Base-by-base conservation (phyloP, 2,113 vertebrate genomes). In the Zootoca vivipara region DNA sequence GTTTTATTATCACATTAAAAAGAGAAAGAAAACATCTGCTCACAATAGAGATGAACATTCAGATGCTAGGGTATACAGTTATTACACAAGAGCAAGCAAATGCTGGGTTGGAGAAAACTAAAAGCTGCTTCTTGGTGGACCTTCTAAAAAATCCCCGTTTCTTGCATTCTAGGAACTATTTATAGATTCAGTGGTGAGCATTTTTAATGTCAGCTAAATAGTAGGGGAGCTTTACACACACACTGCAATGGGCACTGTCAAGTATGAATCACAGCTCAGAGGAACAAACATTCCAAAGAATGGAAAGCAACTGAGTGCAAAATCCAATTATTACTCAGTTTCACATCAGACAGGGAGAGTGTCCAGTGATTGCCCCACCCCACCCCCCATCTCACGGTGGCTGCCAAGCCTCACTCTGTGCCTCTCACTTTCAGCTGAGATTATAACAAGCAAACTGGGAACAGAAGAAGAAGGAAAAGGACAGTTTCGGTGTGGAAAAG, bases 141-240 rank as follows among this genome's bases (percentile, higher is more conserved):
- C 42, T 89, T 89, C 87, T 85, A 42, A 89, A 52, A 92, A 93
- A 70, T 62, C 89, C 83, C 85, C 83, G 91, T 91, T 93, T 87
- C 64, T 56, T 91, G 87, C 93, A 70, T 87, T 86, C 89, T 74
- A 93, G 86, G 83, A 93, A 67, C 91, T 95, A 94, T 94, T 95
- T 96, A 91, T 94, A 95, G 42, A 94, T 78, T 42, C 72, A n/a
- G 86, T 58, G 89, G 82, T 86, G 92, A 92, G 83, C 95, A 94
- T 94, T 93, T 94, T 95, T 95, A 79, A 92, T 93, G 93, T 94
- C 93, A 93, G 94, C 94, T 95, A 94, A 95, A 93, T 90, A 93
- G 91, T 87, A 96, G 93, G 89, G 94, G 91, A 94, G 90, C 93
- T 91, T 93, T 94, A 93, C 92, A 92, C 92, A 92, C 92, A 92